Evolutionary conservation across 2,888 invertebrate genomes (phyloP), one percentile per base, ranked within the genome.

Genomic region (Epiblema foenella): DNA sequence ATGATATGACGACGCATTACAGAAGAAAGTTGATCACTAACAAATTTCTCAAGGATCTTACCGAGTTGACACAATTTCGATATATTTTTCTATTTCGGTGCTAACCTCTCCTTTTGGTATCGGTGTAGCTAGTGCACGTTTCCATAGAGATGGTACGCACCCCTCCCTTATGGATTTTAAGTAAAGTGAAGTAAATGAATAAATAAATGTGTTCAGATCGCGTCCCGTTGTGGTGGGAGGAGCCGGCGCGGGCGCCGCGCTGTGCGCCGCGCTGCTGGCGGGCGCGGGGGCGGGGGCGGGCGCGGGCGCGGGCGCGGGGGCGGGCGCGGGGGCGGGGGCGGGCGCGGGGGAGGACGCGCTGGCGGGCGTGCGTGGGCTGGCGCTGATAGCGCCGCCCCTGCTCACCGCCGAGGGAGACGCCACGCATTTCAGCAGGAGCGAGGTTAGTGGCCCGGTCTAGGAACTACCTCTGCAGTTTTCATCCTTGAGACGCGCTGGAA

Each of bases 361-460:
- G 70, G 75, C 73, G 74, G 78, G 68, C 65, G 79, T 81, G 80
- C 82, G 83, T 46, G 96, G 96, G 17, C 94, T 95, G 52, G 93
- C 96, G 74, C 95, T 96, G 82, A 89, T 96, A 71, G 96, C 96
- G 56, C 96, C 96, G 83, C 95, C 96, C 56, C 93, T 95, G 77
- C 90, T 91, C 66, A 95, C 95, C 20, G 94, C 95, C 0, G 95
- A 95, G 83, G 96, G 96, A 17, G 92, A 93, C 77, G 88, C 74
- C 96, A 95, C 72, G 93, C 94, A 75, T 93, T 95, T 1, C 95
- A 91, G 93, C 17, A 85, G 96, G 54, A 84, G 94, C 74, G 95
- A 79, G 75, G 79, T 74, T 65, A 70, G 20, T 37, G 18, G 1
- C 11, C 15, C 15, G 15, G 70, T n/a, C n/a, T n/a, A n/a, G n/a